phyloP scores from a whole-genome alignment of 2,113 vertebrate species.

The Melanotaenia duboulayi region DNA sequence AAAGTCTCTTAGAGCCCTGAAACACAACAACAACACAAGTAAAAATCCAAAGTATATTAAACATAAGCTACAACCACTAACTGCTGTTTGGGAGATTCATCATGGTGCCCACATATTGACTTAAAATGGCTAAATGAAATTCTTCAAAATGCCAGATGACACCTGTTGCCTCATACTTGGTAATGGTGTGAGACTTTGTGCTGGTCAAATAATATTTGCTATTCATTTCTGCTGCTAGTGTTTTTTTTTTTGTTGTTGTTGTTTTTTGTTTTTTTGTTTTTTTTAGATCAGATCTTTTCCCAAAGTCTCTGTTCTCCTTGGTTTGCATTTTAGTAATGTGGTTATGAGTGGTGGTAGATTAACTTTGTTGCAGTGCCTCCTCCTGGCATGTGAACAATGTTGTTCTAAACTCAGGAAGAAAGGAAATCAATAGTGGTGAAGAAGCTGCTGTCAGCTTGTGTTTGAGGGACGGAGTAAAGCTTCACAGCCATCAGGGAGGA shows the following conservation, averaged over 20 bases:
- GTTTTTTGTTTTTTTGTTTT: slow-evolving; percentile 34
- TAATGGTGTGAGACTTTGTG: not conserved
- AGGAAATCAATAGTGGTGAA: slow-evolving; percentile 74
- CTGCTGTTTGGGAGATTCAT: not conserved
- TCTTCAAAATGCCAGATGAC: not conserved
- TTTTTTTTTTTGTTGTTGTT: slow-evolving; percentile 19
- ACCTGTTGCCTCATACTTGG: not conserved
- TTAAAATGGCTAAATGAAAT: no score
- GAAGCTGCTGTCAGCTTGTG: slow-evolving; percentile 55
- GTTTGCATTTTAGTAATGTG: slow-evolving; percentile 39
- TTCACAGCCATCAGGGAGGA: slow-evolving; percentile 39
- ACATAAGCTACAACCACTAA: not conserved
- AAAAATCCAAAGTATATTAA: no score
- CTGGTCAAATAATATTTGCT: rapidly evolving
- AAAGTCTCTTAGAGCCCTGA: not conserved
- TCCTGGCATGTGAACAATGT: slow-evolving; percentile 54
- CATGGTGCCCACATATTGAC: not conserved
- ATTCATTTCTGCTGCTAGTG: slow-evolving; percentile 28
- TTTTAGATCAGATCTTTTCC: slow-evolving; percentile 32
- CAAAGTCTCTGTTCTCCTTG: slow-evolving; percentile 4
- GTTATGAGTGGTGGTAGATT: slow-evolving; percentile 38
- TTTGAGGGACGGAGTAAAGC: slow-evolving; percentile 45
- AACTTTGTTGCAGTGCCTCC: slow-evolving; percentile 34
- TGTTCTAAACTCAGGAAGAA: slow-evolving; percentile 59
- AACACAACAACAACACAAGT: not conserved